These are phyloP conservation scores for Teleogryllus occipitalis DNA, from an alignment of 1,140 invertebrate genomes.

Conservation along the genomic window DNA sequence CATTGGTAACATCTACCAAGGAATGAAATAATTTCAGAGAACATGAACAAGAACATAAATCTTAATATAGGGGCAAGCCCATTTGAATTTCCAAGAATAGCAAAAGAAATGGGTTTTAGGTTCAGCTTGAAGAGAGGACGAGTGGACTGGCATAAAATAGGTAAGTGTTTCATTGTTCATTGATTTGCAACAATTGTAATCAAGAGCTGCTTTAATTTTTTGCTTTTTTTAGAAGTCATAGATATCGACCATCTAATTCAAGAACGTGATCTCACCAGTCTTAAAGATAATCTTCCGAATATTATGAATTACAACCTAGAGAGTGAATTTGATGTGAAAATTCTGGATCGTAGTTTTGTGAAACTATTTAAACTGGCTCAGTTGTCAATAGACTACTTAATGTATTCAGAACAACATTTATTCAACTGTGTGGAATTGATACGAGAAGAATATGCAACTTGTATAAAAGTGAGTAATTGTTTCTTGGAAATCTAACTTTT, in stretches of 20 bases:
- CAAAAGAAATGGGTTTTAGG: slow-evolving; percentile 20
- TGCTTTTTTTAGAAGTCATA: slow-evolving; percentile 41
- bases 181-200: not conserved
- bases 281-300: slow-evolving; percentile 54
- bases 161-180: not conserved
- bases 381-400: slow-evolving; percentile 57
- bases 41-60: too few relatives aligned
- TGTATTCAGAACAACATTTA: slow-evolving; percentile 59
- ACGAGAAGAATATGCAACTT: not conserved
- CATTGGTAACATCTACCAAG: too few relatives aligned
- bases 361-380: slow-evolving; percentile 59
- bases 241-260: slow-evolving; percentile 52
- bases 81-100: slow-evolving; percentile 17
- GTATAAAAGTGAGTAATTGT: not conserved
- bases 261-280: slow-evolving; percentile 51
- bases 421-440: slow-evolving; percentile 51
- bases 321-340: slow-evolving; percentile 50
- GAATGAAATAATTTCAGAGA: too few relatives aligned
- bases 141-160: slow-evolving; percentile 20
- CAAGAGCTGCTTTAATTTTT: too few relatives aligned
- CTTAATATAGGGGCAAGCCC: not conserved
- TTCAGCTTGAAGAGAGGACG: slow-evolving; percentile 17
- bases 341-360: slow-evolving; percentile 55
- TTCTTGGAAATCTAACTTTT: not conserved
- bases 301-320: slow-evolving; percentile 53